These are phyloP conservation scores for Microchrysa polita DNA, from an alignment of 2,888 invertebrate genomes.

Conservation along the genomic window DNA sequence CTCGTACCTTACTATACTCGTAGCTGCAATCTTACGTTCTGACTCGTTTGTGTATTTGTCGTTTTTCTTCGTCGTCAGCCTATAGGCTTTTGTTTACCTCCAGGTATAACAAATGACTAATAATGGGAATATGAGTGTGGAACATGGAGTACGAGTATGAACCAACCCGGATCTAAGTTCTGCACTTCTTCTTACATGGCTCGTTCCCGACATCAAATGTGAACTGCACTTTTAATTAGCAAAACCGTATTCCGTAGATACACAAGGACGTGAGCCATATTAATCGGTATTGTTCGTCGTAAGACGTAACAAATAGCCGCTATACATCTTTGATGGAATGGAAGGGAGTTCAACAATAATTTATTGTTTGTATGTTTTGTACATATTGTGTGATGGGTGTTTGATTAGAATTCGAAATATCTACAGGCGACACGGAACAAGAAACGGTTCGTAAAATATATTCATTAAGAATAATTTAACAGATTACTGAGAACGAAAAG, in stretches of 20 bases:
- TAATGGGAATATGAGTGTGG: conserved; percentile 45
- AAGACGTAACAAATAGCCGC: too few species aligned
- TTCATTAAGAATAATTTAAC: conserved; percentile 6
- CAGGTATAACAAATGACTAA: conserved; percentile 32
- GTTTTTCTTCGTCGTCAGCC: conserved; percentile 33
- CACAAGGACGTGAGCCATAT: conserved; percentile 43
- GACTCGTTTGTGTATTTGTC: neutral
- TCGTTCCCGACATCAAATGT: conserved; percentile 36
- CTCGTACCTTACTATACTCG: neutral
- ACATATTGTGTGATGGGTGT: conserved; percentile 33
- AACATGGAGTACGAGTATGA: conserved; percentile 31
- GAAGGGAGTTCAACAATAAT: conserved; percentile 13
- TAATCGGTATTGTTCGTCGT: neutral
- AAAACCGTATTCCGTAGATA: conserved; percentile 24
- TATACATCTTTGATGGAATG: neutral
- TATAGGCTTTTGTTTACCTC: conserved; percentile 36
- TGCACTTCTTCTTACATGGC: conserved; percentile 9
- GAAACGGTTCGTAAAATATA: conserved; percentile 8
- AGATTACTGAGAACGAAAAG: conserved; percentile 25
- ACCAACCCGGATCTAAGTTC: conserved; percentile 49
- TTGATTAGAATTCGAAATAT: conserved; percentile 38
- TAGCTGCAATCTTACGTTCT: too few species aligned
- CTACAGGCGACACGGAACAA: conserved; percentile 24
- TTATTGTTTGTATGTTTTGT: conserved; percentile 25
- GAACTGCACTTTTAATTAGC: conserved; percentile 45